phyloP scores from a whole-genome alignment of 2,888 invertebrate genomes.

The Apamea crenata region DNA sequence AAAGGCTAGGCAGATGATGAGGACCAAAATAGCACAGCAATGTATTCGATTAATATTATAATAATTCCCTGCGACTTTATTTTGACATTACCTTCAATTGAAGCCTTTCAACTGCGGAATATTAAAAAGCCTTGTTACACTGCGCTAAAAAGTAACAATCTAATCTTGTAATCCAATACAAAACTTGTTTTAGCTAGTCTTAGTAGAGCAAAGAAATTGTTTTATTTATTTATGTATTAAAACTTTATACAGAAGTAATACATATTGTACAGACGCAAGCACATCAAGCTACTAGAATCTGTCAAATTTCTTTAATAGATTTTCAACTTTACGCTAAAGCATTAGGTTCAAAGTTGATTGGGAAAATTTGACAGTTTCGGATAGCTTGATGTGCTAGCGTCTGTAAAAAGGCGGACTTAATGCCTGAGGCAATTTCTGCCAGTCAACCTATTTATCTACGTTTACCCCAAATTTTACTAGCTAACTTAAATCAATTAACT shows the following conservation, averaged over 20 bases:
- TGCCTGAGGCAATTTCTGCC: not conserved
- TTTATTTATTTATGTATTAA: not conserved
- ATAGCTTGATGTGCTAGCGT: too few species aligned
- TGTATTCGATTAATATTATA: not conserved
- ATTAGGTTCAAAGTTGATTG: too few species aligned
- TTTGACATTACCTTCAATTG: slow-evolving; percentile 55
- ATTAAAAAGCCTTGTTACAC: slow-evolving; percentile 37
- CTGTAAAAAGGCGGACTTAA: not conserved
- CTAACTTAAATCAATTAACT: slow-evolving; percentile 29
- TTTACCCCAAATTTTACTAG: slow-evolving; percentile 9
- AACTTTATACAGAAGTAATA: not conserved
- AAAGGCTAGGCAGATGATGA: not conserved
- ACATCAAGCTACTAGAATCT: too few species aligned
- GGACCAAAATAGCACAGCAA: not conserved
- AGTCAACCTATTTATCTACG: not conserved
- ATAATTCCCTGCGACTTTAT: slow-evolving; percentile 33
- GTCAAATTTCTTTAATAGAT: too few species aligned
- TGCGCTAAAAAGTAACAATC: slow-evolving; percentile 42
- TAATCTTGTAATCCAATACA: slow-evolving; percentile 59
- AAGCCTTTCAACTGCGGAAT: slow-evolving; percentile 55
- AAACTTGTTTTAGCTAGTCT: slow-evolving; percentile 37
- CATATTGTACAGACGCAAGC: too few species aligned
- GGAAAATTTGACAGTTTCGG: too few species aligned
- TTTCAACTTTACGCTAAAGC: too few species aligned
- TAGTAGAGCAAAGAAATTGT: not conserved